A percentile compares a stretch with the other conserved stretches of the same genome.
Conservation (phyloP, 2,113 vertebrate genomes). For the Myotis lucifugus region DNA sequence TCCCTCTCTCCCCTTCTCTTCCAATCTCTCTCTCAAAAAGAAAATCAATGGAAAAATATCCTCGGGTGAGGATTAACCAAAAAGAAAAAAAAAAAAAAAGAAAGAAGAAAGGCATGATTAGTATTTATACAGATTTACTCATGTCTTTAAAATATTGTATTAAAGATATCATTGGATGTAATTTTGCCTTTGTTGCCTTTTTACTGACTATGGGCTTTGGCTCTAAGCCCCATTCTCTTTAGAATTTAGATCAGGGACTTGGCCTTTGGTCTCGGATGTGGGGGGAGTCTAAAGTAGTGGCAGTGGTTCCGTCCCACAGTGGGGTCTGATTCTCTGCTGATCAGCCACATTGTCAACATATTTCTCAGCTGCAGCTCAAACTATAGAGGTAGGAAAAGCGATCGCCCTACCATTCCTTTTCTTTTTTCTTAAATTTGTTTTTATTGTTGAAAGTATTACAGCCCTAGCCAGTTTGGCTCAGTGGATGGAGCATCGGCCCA, state of each 20-base stretch:
- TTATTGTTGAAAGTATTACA: too few relatives aligned
- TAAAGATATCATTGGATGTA: not conserved
- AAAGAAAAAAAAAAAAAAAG: too few relatives aligned
- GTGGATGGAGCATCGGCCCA: too few relatives aligned
- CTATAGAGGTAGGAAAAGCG: not conserved
- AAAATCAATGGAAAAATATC: too few relatives aligned
- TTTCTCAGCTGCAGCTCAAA: not conserved
- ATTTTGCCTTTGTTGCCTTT: not conserved
- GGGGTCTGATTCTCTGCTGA: not conserved
- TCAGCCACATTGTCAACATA: not conserved
- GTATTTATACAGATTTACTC: not conserved
- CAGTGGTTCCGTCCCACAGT: rapidly evolving
- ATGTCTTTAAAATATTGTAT: not conserved
- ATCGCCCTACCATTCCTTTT: not conserved
- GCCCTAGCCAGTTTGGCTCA: too few relatives aligned
- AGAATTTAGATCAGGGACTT: not conserved
- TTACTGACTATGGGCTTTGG: not conserved
- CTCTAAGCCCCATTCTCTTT: not conserved
- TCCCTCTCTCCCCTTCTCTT: too few relatives aligned
- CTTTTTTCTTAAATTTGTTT: not conserved
- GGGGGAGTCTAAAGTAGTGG: not conserved
- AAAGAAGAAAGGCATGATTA: not conserved
- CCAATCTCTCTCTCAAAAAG: too few relatives aligned
- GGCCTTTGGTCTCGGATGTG: not conserved
- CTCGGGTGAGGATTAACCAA: too few relatives aligned